A percentile compares a stretch with the other conserved stretches of the same genome.
phyloP scores from a whole-genome alignment of 2,888 invertebrate species.

The Priapulus caudatus region DNA sequence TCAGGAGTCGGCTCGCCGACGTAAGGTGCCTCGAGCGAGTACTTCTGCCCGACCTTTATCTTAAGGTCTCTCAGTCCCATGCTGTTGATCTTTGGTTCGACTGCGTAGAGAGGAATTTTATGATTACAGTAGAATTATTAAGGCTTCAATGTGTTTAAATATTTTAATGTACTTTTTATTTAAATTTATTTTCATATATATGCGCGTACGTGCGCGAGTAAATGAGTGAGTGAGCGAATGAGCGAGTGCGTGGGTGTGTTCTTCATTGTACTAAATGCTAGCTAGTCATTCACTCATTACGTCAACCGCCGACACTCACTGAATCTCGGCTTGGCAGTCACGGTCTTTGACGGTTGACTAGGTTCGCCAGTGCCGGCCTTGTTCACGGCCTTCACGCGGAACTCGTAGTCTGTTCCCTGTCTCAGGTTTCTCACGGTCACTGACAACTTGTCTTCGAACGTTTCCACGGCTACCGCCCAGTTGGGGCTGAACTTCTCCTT shows the following conservation, averaged over 20 bases:
- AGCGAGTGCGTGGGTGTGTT: too few species aligned
- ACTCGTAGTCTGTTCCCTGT: constrained; percentile 89
- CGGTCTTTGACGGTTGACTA: constrained; percentile 63
- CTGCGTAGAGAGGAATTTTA: too few species aligned
- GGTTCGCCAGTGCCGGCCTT: constrained; percentile 93
- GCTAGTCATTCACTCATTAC: too few species aligned
- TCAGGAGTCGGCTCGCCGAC: not conserved
- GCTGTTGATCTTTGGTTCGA: not conserved
- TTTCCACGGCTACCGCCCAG: constrained; percentile 39
- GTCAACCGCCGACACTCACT: too few species aligned
- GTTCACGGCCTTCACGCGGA: constrained; percentile 93
- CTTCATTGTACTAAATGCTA: too few species aligned
- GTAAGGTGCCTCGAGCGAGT: not conserved
- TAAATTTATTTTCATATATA: too few species aligned
- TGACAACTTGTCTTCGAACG: constrained; percentile 37
- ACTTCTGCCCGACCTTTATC: not conserved
- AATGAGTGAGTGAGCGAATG: too few species aligned
- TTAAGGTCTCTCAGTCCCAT: not conserved
- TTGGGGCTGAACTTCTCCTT: constrained; percentile 36
- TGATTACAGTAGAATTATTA: too few species aligned
- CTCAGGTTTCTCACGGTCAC: constrained; percentile 43
- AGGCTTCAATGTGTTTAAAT: too few species aligned
- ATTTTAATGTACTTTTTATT: too few species aligned
- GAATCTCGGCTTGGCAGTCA: constrained; percentile 75
- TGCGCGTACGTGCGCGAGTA: too few species aligned